phyloP scores from a whole-genome alignment of 2,797 vertebrate genomes.

The Gadopsis marmoratus region DNA sequence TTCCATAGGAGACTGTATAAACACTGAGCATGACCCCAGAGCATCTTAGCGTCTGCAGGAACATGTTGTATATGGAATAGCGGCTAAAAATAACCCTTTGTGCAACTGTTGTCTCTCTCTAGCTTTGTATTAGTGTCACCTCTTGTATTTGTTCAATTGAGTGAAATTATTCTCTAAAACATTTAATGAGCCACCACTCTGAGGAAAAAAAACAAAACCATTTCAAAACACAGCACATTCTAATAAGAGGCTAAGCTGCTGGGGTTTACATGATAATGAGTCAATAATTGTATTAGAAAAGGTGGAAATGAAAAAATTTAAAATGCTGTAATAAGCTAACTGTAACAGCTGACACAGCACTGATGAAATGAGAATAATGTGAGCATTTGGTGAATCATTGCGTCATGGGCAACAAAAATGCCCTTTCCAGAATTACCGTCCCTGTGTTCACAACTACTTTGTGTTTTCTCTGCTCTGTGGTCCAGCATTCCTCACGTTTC shows the following conservation, averaged over 20 bases:
- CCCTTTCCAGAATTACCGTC: slow-evolving; percentile 16
- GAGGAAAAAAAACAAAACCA: background rate
- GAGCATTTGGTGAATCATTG: slow-evolving; percentile 56
- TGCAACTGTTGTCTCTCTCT: slow-evolving; percentile 44
- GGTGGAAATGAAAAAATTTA: background rate
- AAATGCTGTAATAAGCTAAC: background rate
- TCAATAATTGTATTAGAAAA: slow-evolving; percentile 9
- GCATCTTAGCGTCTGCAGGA: slow-evolving; percentile 66
- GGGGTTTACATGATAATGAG: slow-evolving; percentile 6
- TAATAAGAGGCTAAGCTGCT: background rate
- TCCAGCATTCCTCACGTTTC: slow-evolving; percentile 18
- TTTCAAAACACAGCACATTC: slow-evolving; percentile 6
- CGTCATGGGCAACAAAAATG: slow-evolving; percentile 6
- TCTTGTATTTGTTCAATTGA: slow-evolving; percentile 60
- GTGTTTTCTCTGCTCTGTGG: slow-evolving; percentile 4
- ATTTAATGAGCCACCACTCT: slow-evolving; percentile 28
- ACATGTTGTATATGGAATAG: slow-evolving; percentile 75
- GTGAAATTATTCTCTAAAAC: slow-evolving; percentile 44
- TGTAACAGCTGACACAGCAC: slow-evolving; percentile 45
- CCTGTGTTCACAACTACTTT: background rate
- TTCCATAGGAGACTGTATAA: slow-evolving; percentile 60
- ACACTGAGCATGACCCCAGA: slow-evolving; percentile 66
- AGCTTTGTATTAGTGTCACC: slow-evolving; percentile 54
- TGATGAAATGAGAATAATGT: slow-evolving; percentile 61
- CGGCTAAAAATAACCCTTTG: slow-evolving; percentile 76